Base-by-base conservation (phyloP, 2,888 invertebrate species). In the Salpingus planirostris region DNA sequence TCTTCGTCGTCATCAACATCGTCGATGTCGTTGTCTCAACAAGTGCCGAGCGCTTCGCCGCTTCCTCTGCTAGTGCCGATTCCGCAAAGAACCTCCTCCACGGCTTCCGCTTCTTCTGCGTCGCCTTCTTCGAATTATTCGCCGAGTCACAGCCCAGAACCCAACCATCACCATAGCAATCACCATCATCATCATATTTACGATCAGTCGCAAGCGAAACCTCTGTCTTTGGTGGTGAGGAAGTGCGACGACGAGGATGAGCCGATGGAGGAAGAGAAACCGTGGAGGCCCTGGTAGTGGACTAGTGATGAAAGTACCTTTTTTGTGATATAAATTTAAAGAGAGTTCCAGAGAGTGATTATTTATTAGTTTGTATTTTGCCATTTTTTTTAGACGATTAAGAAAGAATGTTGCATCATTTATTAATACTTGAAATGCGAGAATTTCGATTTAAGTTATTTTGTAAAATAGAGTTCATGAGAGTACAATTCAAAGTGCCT, bases 231-330 rank as follows among this genome's bases (percentile, higher is more conserved):
- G 45, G 86, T 86, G 11, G 83, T 82, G 50, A 76, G 76, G 55
- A 81, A 73, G 68, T 21, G 29, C 21, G 46, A 38, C 8, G 69
- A 68, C 33, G 65, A 66, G 39, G 46, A 38, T 7, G 69, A 68
- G 33, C 65, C 66, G 39, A 69, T 73, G 39, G 82, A 81, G 53
- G 82, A 83, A 24, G 80, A 80, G n/a, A n/a, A n/a, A 54, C 83
- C 83, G 13, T 87, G 87, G 86, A 71, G 86, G 54, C 86, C 86
- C 2, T 87, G 86, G 87, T 64, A 38, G 21, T 14, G 12, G n/a
- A 12, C 11, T 14, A 18, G 33, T 24, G 33, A 33, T 30, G 12
- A 25, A 18, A 24, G 10, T 7, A 10, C 12, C 12, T 6, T 22
- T 12, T 13, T 36, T 36, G 36, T 33, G 29, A 33, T 33, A n/a